Conservation (phyloP, 2,113 vertebrate species). For the Amblyopsis rosae region DNA sequence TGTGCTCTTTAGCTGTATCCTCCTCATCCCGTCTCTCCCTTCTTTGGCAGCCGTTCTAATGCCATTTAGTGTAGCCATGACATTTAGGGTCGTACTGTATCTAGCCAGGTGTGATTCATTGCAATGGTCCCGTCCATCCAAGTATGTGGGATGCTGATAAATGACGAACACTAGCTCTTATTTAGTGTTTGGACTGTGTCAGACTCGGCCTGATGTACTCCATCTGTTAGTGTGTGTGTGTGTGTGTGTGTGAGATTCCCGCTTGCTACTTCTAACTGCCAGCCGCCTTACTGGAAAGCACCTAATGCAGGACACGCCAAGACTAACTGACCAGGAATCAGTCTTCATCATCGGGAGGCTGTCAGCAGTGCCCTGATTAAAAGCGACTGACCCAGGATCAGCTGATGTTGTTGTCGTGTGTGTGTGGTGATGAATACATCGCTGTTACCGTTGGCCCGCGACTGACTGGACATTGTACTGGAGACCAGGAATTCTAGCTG, state of each 20-base stretch:
- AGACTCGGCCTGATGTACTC: no score
- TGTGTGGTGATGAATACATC: background rate
- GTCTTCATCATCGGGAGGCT: constrained; percentile 30
- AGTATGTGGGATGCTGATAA: constrained; percentile 18
- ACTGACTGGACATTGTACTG: no score
- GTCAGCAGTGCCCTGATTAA: constrained; percentile 48
- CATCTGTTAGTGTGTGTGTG: no score
- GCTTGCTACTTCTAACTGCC: constrained; percentile 48
- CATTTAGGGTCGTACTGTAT: constrained; percentile 16
- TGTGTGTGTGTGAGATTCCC: constrained; percentile 24
- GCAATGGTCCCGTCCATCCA: constrained; percentile 1
- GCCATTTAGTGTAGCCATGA: background rate
- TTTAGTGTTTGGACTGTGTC: background rate
- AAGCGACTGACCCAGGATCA: constrained; percentile 36
- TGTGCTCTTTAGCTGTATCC: background rate
- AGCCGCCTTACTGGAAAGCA: constrained; percentile 61
- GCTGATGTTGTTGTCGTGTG: background rate
- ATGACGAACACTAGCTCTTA: constrained; percentile 13
- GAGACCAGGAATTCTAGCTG: no score
- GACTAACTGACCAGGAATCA: constrained; percentile 63
- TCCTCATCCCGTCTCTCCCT: background rate
- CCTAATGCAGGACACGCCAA: constrained; percentile 49
- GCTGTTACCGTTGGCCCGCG: no score
- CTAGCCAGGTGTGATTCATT: constrained; percentile 26
- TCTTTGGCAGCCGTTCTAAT: constrained; percentile 23